A percentile compares a stretch with the other conserved stretches of the same genome.
Conservation (phyloP, 1,140 invertebrate species). For the Euborellia annulipes region DNA sequence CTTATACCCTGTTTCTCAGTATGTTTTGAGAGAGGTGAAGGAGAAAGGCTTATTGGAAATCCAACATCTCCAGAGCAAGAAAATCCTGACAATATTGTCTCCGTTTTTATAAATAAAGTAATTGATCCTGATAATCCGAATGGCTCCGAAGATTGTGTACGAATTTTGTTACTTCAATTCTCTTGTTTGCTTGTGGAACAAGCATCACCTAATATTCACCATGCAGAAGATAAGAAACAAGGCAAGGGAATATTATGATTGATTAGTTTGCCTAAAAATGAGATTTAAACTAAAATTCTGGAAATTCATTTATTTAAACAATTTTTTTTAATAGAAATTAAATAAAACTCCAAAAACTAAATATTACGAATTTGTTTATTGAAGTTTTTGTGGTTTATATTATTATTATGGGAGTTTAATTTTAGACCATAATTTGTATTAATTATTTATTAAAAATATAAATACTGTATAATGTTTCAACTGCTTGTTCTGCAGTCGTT, state of each 20-base stretch:
- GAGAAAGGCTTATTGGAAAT: slow-evolving; percentile 75
- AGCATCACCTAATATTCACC: slow-evolving; percentile 62
- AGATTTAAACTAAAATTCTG: too few species aligned
- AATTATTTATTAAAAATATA: too few species aligned
- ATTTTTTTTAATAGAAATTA: too few species aligned
- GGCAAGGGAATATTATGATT: slow-evolving; percentile 25
- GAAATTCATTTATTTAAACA: too few species aligned
- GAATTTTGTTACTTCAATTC: slow-evolving; percentile 86
- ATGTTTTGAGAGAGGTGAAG: slow-evolving; percentile 82
- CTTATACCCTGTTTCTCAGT: slow-evolving; percentile 86
- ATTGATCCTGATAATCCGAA: slow-evolving; percentile 84
- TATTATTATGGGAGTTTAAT: too few species aligned
- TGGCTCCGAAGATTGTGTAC: slow-evolving; percentile 71
- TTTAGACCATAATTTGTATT: too few species aligned
- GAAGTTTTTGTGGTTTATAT: too few species aligned
- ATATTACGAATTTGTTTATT: too few species aligned
- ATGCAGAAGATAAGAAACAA: slow-evolving; percentile 83
- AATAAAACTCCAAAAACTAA: too few species aligned
- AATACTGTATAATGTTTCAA: too few species aligned
- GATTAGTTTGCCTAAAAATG: too few species aligned
- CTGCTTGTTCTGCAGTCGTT: too few species aligned
- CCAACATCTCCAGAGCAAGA: slow-evolving; percentile 76
- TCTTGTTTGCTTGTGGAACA: slow-evolving; percentile 89
- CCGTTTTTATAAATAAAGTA: slow-evolving; percentile 81
- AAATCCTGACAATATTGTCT: slow-evolving; percentile 79